Evolutionary conservation across 2,113 vertebrate genomes (phyloP).

Genomic region (Mellivora capensis): DNA sequence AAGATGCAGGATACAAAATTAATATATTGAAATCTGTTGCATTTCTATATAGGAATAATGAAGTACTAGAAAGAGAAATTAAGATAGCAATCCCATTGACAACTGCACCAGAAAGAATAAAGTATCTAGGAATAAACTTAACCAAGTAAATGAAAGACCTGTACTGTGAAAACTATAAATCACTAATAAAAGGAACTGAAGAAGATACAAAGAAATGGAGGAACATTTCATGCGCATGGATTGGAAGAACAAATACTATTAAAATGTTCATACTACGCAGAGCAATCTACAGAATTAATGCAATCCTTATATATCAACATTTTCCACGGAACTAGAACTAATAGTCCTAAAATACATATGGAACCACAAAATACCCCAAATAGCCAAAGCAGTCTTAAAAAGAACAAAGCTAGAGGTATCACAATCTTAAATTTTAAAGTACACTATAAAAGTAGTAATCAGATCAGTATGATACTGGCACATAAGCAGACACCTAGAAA

Average conservation of each 20-base stretch:
- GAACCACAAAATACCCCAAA: neutral
- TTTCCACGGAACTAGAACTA: neutral
- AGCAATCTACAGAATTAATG: neutral
- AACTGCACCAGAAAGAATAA: neutral
- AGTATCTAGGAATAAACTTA: neutral
- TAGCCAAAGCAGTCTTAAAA: neutral
- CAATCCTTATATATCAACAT: neutral
- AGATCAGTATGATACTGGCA: neutral
- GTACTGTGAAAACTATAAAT: neutral
- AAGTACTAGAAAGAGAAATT: neutral
- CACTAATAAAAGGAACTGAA: neutral
- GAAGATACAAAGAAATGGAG: neutral
- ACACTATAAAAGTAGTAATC: neutral
- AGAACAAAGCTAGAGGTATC: neutral
- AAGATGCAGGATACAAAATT: neutral
- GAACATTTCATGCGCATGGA: neutral
- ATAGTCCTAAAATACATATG: neutral
- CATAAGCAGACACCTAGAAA: neutral
- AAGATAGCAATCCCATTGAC: neutral
- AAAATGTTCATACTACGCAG: neutral
- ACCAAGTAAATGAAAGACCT: neutral
- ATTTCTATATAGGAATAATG: neutral
- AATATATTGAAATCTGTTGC: neutral
- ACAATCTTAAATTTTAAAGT: neutral
- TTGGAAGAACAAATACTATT: neutral